phyloP scores from a whole-genome alignment of 2,888 invertebrate genomes.

The Dryocosmus kuriphilus region DNA sequence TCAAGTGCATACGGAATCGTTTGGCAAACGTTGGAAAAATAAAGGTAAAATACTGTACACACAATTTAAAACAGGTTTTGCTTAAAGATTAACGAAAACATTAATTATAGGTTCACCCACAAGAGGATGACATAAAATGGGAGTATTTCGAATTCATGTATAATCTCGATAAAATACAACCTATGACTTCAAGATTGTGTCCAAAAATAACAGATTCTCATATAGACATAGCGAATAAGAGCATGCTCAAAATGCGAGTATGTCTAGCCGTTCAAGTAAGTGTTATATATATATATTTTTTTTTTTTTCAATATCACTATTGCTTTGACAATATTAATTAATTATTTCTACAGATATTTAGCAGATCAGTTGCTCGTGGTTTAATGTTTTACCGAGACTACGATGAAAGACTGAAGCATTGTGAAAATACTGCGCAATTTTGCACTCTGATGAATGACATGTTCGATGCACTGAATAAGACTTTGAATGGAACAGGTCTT shows the following conservation, averaged over 20 bases:
- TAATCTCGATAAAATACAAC: conserved; percentile 41
- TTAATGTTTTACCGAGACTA: conserved; percentile 45
- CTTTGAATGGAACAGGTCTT: background rate
- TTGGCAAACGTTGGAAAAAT: conserved; percentile 39
- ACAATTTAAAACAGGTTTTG: conserved; percentile 15
- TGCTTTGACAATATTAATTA: background rate
- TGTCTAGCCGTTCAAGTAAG: conserved; percentile 50
- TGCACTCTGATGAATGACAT: background rate
- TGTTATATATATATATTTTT: conserved; percentile 7
- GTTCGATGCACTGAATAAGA: background rate
- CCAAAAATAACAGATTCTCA: conserved; percentile 48
- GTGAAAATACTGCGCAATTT: conserved; percentile 50
- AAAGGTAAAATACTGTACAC: background rate
- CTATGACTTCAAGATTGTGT: conserved; percentile 37
- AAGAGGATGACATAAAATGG: conserved; percentile 44
- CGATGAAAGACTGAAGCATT: conserved; percentile 40
- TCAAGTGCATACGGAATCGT: conserved; percentile 58
- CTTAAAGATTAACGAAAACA: background rate
- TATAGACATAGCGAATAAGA: conserved; percentile 35
- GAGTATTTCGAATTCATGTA: conserved; percentile 44
- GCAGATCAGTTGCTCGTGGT: conserved; percentile 49
- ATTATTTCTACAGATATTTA: conserved; percentile 48
- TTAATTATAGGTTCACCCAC: conserved; percentile 38
- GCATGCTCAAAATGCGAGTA: conserved; percentile 49
- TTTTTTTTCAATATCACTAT: conserved; percentile 21